phyloP scores from a whole-genome alignment of 2,113 vertebrate species.

The Vulpes vulpes region DNA sequence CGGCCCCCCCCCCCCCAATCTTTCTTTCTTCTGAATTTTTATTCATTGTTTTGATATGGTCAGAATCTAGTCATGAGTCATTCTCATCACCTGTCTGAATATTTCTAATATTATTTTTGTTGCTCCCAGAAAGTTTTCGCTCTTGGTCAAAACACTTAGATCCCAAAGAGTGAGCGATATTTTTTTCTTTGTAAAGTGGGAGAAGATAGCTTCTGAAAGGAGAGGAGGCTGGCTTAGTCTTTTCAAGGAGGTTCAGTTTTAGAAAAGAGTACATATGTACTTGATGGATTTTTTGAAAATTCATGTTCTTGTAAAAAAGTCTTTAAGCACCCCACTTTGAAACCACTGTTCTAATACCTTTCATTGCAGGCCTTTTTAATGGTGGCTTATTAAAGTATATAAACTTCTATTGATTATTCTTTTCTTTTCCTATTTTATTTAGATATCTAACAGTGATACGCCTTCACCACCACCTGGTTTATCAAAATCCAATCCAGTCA shows the following conservation, averaged over 20 bases:
- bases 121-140: neutral
- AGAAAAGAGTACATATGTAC: neutral
- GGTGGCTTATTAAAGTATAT: slow-evolving; percentile 49
- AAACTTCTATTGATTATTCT: slow-evolving; percentile 51
- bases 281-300: slow-evolving; percentile 28
- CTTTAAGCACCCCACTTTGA: neutral
- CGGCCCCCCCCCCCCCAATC: neutral
- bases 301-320: neutral
- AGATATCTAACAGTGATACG: slow-evolving; percentile 96
- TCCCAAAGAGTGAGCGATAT: neutral
- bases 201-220: neutral
- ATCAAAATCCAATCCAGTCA: slow-evolving; percentile 95
- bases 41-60: slow-evolving; percentile 35
- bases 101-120: slow-evolving; percentile 19
- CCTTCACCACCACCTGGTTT: slow-evolving; percentile 98
- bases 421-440: slow-evolving; percentile 73
- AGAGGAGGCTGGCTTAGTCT: neutral
- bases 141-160: slow-evolving; percentile 28
- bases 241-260: slow-evolving; percentile 42
- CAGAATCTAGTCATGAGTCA: neutral
- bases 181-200: neutral
- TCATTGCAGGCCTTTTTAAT: slow-evolving; percentile 64
- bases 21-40: slow-evolving; percentile 11
- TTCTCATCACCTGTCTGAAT: neutral
- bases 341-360: neutral